These are phyloP conservation scores for Augiades crinisus DNA, from an alignment of 2,888 invertebrate genomes.

Conservation along the genomic window DNA sequence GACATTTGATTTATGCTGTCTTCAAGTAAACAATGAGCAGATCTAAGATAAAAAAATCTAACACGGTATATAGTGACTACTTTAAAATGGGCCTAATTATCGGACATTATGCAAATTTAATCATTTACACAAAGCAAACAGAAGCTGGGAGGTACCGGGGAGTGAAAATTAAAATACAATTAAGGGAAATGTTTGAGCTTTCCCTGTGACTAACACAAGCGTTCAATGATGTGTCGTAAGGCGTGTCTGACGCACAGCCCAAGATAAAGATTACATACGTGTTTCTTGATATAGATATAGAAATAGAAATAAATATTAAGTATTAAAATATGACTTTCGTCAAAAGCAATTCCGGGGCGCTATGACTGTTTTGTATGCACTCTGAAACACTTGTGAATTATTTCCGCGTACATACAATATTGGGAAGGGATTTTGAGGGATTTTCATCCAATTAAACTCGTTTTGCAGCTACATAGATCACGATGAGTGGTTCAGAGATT, in stretches of 20 bases:
- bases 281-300: too few relatives aligned
- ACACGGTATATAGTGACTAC: not conserved
- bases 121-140: constrained; percentile 34
- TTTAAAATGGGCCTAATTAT: constrained; percentile 10
- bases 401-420: too few relatives aligned
- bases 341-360: too few relatives aligned
- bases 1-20: constrained; percentile 14
- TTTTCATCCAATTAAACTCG: too few relatives aligned
- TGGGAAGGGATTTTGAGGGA: too few relatives aligned
- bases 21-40: constrained; percentile 14
- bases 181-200: constrained; percentile 45
- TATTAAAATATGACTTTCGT: too few relatives aligned
- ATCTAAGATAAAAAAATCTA: constrained; percentile 5
- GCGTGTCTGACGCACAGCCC: constrained; percentile 28
- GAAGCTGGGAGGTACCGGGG: constrained; percentile 21
- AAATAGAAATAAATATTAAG: too few relatives aligned
- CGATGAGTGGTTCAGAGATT: too few relatives aligned
- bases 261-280: too few relatives aligned
- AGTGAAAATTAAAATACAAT: constrained; percentile 51
- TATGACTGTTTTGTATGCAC: too few relatives aligned
- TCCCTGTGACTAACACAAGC: constrained; percentile 35
- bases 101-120: constrained; percentile 23
- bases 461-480: too few relatives aligned
- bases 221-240: constrained; percentile 50
- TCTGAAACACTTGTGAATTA: too few relatives aligned